Percentiles rank a stretch among this genome's conserved stretches.
These are phyloP conservation scores for Pectinophora gossypiella DNA, from an alignment of 1,140 invertebrate species.

Conservation along the genomic window DNA sequence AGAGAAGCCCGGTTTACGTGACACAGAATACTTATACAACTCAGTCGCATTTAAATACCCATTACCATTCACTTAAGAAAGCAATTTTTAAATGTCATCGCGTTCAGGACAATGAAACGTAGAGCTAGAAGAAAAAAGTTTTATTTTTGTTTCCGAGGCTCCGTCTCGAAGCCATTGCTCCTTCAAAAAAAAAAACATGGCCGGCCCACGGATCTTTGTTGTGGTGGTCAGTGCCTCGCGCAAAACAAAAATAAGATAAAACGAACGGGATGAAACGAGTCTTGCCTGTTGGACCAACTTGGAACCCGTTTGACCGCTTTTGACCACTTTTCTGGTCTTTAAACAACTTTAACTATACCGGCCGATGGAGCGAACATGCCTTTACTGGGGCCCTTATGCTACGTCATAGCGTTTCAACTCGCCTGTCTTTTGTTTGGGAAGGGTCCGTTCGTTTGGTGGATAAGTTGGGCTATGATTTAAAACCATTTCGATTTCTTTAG, in stretches of 20 bases:
- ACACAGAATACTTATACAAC: no score
- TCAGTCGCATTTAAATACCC: background rate
- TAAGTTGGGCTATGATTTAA: constrained; percentile 48
- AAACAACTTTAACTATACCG: background rate
- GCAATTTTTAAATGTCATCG: background rate
- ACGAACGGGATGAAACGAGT: constrained; percentile 59
- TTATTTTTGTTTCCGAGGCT: constrained; percentile 12
- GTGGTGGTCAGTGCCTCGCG: constrained; percentile 70
- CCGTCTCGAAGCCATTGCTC: constrained; percentile 42
- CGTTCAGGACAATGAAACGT: background rate
- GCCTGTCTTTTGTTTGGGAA: no score
- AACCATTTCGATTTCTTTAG: constrained; percentile 69
- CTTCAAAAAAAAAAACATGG: constrained; percentile 57
- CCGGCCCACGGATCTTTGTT: constrained; percentile 61
- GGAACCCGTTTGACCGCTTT: background rate
- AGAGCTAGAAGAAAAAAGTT: background rate
- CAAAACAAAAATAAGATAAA: constrained; percentile 68
- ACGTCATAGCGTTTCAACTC: no score
- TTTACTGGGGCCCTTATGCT: no score
- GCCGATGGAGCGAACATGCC: background rate
- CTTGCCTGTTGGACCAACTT: constrained; percentile 20
- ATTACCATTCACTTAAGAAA: background rate
- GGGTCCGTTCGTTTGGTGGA: constrained; percentile 15
- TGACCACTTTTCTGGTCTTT: constrained; percentile 12
- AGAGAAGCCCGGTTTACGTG: no score